Conservation (phyloP, 92 coral and sea anemone species). For the Ricordea florida region DNA sequence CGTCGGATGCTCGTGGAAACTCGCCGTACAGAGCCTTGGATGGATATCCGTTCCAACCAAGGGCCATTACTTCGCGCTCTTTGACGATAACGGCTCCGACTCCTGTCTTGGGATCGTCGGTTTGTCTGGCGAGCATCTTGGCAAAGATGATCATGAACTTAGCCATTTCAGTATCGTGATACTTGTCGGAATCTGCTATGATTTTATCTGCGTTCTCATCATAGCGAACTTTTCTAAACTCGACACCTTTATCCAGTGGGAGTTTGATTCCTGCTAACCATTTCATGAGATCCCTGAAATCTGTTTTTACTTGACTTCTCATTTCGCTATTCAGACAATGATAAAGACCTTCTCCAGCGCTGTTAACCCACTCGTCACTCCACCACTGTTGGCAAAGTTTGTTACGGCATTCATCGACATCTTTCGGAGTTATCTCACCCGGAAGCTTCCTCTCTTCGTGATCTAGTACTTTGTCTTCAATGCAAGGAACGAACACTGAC, state of each 20-base stretch:
- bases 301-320: conserved; percentile 23
- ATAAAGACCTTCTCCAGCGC: conserved; percentile 50
- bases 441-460: no score
- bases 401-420: no score
- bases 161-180: not conserved
- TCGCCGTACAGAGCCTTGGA: conserved; percentile 81
- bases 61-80: conserved; percentile 59
- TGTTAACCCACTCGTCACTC: conserved; percentile 46
- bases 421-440: no score
- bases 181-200: not conserved
- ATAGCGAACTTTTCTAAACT: conserved; percentile 3
- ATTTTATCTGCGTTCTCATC: no score
- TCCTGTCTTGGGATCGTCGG: conserved; percentile 91
- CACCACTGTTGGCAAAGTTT: conserved; percentile 44
- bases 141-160: conserved; percentile 51
- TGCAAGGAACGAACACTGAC: no score
- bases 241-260: conserved; percentile 1
- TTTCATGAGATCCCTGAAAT: conserved; percentile 31
- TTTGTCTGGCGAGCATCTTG: conserved; percentile 60
- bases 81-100: conserved; percentile 82
- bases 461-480: no score
- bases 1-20: conserved; percentile 72
- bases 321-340: conserved; percentile 52
- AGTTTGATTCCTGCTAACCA: conserved; percentile 49
- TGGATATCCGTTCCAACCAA: conserved; percentile 89